These are phyloP conservation scores for Cyclophora punctaria DNA, from an alignment of 2,888 invertebrate species.

Conservation along the genomic window DNA sequence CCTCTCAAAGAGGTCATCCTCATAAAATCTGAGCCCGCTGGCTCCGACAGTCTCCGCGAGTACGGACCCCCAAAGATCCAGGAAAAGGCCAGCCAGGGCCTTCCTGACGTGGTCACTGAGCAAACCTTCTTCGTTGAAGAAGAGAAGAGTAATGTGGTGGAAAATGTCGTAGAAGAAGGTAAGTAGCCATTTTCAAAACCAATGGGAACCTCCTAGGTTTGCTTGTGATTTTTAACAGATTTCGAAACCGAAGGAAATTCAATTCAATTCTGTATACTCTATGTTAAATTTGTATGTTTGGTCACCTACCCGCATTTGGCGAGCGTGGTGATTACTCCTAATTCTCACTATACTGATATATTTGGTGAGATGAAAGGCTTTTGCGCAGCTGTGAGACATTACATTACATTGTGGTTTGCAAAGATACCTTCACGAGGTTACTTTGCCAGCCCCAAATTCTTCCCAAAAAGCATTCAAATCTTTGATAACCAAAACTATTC, in stretches of 20 bases:
- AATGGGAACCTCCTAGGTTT: neutral
- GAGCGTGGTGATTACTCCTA: too few relatives aligned
- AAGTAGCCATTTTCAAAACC: constrained; percentile 20
- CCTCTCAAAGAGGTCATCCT: constrained; percentile 55
- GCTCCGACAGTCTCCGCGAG: constrained; percentile 63
- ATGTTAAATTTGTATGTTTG: neutral
- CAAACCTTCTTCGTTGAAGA: constrained; percentile 37
- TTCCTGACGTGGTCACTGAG: constrained; percentile 48
- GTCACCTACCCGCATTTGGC: too few relatives aligned
- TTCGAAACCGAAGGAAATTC: neutral
- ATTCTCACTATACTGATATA: too few relatives aligned
- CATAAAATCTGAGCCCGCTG: constrained; percentile 58
- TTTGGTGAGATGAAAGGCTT: too few relatives aligned
- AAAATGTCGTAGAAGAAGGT: constrained; percentile 7
- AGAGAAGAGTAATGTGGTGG: constrained; percentile 21
- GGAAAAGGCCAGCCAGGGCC: constrained; percentile 39
- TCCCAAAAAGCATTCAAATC: neutral
- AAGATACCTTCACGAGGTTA: too few relatives aligned
- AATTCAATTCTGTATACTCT: neutral
- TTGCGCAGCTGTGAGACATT: too few relatives aligned
- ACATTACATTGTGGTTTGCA: too few relatives aligned
- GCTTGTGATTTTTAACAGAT: neutral
- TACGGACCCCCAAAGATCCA: constrained; percentile 64
- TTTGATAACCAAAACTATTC: too few relatives aligned
- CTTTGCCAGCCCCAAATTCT: constrained; percentile 1